Percentiles rank a stretch among this genome's conserved stretches.
Conservation (phyloP, 1,140 invertebrate species). For the Trachelipus rathkii region DNA sequence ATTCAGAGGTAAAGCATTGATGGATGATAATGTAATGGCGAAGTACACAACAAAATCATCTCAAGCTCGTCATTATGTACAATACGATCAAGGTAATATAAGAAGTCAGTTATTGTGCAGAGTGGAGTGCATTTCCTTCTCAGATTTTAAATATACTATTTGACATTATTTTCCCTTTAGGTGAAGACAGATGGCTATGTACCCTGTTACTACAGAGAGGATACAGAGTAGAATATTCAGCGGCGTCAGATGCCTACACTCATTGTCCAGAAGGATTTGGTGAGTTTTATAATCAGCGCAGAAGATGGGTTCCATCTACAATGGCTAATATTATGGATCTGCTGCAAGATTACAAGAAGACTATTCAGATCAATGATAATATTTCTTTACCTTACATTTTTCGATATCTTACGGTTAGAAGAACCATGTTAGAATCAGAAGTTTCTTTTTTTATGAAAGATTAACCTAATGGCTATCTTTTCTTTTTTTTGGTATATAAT, state of each 20-base stretch:
- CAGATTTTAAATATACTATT: constrained; percentile 19
- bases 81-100: constrained; percentile 85
- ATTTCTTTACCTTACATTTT: constrained; percentile 93
- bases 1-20: constrained; percentile 84
- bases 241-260: constrained; percentile 95
- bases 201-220: constrained; percentile 92
- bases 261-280: constrained; percentile 91
- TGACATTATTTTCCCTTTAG: constrained; percentile 20
- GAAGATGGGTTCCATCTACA: constrained; percentile 94
- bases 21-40: constrained; percentile 99
- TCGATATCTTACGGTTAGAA: too few relatives aligned
- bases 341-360: constrained; percentile 81
- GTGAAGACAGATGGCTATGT: constrained; percentile 90
- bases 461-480: too few relatives aligned
- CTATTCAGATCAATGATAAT: constrained; percentile 93
- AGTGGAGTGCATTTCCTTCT: neutral
- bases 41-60: constrained; percentile 90
- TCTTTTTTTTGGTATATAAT: too few relatives aligned
- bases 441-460: too few relatives aligned
- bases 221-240: constrained; percentile 96
- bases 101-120: neutral
- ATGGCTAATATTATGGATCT: constrained; percentile 97
- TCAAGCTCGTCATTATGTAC: constrained; percentile 93
- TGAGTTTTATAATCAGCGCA: constrained; percentile 94
- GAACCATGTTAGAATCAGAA: constrained; percentile 64